A percentile compares a stretch with the other conserved stretches of the same genome.
Evolutionary conservation across 23 tunicate species (phyloP).

Genomic region (Trididemnum miniatum): DNA sequence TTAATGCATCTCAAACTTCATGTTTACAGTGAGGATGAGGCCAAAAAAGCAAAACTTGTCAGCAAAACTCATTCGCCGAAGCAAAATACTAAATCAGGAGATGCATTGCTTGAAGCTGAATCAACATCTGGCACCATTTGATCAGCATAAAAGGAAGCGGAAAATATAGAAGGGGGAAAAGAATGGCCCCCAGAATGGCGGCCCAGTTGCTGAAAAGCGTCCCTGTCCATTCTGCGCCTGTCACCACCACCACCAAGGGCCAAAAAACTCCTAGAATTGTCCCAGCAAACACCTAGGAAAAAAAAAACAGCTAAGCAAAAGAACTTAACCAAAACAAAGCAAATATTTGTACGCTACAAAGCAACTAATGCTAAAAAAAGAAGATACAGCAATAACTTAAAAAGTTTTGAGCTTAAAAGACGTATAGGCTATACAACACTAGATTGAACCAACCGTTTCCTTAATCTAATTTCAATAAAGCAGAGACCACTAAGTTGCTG

Average conservation of each 20-base stretch:
- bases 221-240: conserved; percentile 12
- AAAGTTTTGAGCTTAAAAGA: background rate
- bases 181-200: conserved; percentile 54
- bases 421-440: too few relatives aligned
- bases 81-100: conserved; percentile 29
- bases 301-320: too few relatives aligned
- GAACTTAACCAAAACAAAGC: too few relatives aligned
- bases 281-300: conserved; percentile 77
- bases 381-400: background rate
- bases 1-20: too few relatives aligned
- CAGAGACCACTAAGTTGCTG: too few relatives aligned
- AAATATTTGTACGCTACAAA: background rate
- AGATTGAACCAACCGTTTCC: too few relatives aligned
- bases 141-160: conserved; percentile 39
- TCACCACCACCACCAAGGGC: conserved; percentile 74
- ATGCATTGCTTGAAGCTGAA: background rate
- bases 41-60: too few relatives aligned
- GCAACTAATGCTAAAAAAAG: background rate
- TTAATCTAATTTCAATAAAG: too few relatives aligned
- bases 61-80: conserved; percentile 16
- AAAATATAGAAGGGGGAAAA: conserved; percentile 42
- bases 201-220: conserved; percentile 29
- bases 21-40: too few relatives aligned
- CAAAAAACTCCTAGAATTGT: conserved; percentile 42
- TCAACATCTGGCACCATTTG: conserved; percentile 56